phyloP scores from a whole-genome alignment of 2,113 vertebrate genomes.

The Ceyx cyanopectus region DNA sequence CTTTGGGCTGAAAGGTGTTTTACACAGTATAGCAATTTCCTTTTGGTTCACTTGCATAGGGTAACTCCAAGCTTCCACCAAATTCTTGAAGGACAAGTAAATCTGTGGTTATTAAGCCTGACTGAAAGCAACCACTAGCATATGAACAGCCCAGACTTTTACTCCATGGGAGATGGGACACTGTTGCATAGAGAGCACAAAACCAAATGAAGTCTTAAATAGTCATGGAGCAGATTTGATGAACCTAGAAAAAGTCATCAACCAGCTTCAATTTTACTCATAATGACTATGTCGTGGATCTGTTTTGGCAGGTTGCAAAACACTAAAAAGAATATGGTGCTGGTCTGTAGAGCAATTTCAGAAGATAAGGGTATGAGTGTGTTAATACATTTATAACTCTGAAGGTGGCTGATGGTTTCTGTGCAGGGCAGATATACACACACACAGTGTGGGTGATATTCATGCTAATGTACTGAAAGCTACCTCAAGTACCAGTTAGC shows the following conservation, averaged over 20 bases:
- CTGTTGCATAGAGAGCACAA: neutral
- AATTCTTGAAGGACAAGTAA: neutral
- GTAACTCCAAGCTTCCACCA: neutral
- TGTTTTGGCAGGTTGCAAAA: neutral
- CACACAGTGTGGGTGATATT: rapidly evolving
- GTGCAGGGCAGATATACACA: neutral
- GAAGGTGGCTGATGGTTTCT: neutral
- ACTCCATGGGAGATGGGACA: neutral
- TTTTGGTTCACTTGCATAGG: neutral
- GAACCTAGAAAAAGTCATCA: neutral
- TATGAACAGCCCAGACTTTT: neutral
- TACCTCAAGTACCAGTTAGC: neutral
- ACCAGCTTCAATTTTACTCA: neutral
- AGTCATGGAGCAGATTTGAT: neutral
- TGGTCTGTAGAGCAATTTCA: neutral
- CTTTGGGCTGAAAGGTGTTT: neutral
- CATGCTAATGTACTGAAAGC: neutral
- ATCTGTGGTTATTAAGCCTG: neutral
- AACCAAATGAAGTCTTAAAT: neutral
- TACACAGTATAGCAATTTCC: neutral
- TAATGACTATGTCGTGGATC: neutral
- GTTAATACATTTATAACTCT: neutral
- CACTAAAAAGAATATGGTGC: neutral
- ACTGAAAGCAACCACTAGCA: rapidly evolving
- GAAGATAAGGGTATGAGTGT: neutral